Evolutionary conservation across 1,140 invertebrate species (phyloP), one percentile per base, ranked within the genome.

Genomic region (Heliconius eleuchia): DNA sequence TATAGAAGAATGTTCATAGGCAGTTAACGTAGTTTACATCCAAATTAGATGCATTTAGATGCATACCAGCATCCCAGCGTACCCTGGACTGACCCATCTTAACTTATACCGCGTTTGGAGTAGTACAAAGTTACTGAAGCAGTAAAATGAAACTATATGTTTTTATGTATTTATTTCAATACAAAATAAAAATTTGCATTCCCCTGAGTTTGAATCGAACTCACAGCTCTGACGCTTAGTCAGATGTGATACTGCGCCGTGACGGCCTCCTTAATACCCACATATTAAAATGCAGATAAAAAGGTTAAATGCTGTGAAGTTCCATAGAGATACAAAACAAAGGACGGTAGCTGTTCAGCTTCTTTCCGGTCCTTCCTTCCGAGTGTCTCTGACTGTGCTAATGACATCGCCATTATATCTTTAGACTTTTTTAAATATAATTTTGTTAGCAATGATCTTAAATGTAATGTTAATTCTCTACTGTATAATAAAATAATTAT

Each of bases 321-420:
- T 30, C 60, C 27, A 66, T 30, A 30, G 27, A 66, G 60, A 66
- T n/a, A 66, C 60, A 66, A 66, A 66, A 66, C 60, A 66, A 66
- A 66, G 60, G 60, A 66, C 60, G 60, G 23, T 30, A 66, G 27
- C 60, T 27, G 60, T 66, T 66, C 60, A 66, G 60, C 60, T 66
- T 66, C 60, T 66, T 66, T 66, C 60, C 60, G 60, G 60, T 23
- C 60, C 60, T 66, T 66, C 60, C 60, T 66, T 66, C 60, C 60
- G 60, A 30, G 23, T 30, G 60, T 30, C 60, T 66, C 60, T 30
- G 60, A 66, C 60, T 66, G 60, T 66, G 60, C 60, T 66, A 66
- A 66, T 66, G 60, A 66, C 60, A 66, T 66, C 23, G 23, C 27
- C 27, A 66, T 66, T 66, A 66, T 66, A 11, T 66, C 60, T 66